Percentiles rank a stretch among this genome's conserved stretches.
These are phyloP conservation scores for Azemiops feae DNA, from an alignment of 2,113 vertebrate species.

Conservation along the genomic window DNA sequence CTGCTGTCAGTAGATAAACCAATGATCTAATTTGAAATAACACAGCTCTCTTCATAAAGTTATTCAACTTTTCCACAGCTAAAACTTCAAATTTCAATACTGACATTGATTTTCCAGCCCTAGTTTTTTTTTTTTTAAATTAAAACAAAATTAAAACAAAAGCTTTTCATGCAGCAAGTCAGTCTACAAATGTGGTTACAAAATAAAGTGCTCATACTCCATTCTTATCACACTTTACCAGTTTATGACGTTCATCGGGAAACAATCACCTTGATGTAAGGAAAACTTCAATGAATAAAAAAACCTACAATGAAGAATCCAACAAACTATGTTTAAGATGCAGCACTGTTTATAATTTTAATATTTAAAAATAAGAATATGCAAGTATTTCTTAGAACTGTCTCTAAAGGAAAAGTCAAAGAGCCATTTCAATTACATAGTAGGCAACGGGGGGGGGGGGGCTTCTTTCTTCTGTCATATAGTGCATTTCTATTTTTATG, in stretches of 20 bases:
- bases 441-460: accelerated
- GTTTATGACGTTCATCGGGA: conserved; percentile 51
- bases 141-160: neutral
- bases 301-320: conserved; percentile 67
- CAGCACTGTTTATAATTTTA: neutral
- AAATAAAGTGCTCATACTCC: conserved; percentile 18
- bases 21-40: neutral
- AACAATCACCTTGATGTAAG: conserved; percentile 42
- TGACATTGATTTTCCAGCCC: neutral
- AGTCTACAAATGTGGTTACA: conserved; percentile 32
- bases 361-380: conserved; percentile 10
- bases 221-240: conserved; percentile 64
- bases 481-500: neutral
- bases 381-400: neutral
- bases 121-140: conserved; percentile 39
- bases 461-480: neutral
- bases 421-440: neutral
- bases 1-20: neutral
- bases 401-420: neutral
- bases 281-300: conserved; percentile 54
- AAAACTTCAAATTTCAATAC: neutral
- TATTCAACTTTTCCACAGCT: neutral
- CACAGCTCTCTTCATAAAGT: neutral
- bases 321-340: conserved; percentile 38
- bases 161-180: conserved; percentile 51